Percentiles rank a stretch among this genome's conserved stretches.
Conservation (phyloP, 2,888 invertebrate genomes). For the Trissolcus japonicus region DNA sequence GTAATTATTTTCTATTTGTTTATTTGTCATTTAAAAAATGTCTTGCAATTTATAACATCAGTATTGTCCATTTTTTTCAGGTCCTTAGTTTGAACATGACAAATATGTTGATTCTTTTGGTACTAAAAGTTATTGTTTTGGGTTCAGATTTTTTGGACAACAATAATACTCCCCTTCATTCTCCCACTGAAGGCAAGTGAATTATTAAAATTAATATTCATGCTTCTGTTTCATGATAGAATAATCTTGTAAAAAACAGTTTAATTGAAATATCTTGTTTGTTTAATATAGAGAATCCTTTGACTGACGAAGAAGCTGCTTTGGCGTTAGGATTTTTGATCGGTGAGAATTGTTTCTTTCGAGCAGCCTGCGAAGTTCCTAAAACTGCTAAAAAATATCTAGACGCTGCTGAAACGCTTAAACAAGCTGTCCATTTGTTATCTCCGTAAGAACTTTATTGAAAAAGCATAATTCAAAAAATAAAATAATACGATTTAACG, state of each 20-base stretch:
- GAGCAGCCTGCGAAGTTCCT: conserved; percentile 86
- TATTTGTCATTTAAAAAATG: background rate
- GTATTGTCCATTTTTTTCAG: conserved; percentile 72
- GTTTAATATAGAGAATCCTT: conserved; percentile 64
- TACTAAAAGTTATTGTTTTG: conserved; percentile 88
- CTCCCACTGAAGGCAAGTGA: conserved; percentile 80
- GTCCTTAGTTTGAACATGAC: conserved; percentile 89
- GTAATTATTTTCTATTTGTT: background rate
- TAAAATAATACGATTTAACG: background rate
- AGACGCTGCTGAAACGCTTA: conserved; percentile 85
- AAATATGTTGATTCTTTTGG: conserved; percentile 86
- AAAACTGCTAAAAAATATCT: conserved; percentile 84
- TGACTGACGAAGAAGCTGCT: conserved; percentile 83
- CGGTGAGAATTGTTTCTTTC: conserved; percentile 84
- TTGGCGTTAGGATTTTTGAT: conserved; percentile 84
- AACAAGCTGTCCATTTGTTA: conserved; percentile 47
- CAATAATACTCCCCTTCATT: conserved; percentile 77
- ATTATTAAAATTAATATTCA: no score
- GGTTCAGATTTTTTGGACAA: conserved; percentile 86
- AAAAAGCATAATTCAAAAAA: background rate
- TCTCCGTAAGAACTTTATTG: conserved; percentile 60
- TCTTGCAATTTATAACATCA: background rate
- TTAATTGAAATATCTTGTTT: conserved; percentile 8
- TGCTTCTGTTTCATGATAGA: no score
- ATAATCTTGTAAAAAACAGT: no score